These are phyloP conservation scores for Drosophila azteca DNA, from an alignment of 1,140 invertebrate genomes.

Conservation along the genomic window DNA sequence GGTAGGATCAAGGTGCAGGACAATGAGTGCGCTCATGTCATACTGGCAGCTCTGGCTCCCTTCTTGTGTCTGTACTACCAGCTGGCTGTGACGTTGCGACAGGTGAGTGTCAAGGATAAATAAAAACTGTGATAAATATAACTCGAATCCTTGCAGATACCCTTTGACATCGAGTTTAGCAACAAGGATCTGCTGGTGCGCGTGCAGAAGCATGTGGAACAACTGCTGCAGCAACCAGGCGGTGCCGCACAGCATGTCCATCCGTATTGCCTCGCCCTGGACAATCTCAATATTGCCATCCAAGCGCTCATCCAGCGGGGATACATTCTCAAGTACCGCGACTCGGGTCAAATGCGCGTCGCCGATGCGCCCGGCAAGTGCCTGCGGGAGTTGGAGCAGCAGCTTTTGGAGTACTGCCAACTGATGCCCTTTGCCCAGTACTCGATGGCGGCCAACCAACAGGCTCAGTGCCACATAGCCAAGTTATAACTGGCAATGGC, in stretches of 20 bases:
- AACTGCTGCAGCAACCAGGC: slow-evolving; percentile 67
- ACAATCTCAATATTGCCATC: slow-evolving; percentile 83
- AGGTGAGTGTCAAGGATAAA: slow-evolving; percentile 38
- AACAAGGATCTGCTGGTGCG: slow-evolving; percentile 84
- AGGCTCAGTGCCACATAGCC: slow-evolving; percentile 71
- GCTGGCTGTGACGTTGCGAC: slow-evolving; percentile 64
- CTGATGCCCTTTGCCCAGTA: slow-evolving; percentile 78
- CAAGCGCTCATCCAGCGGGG: slow-evolving; percentile 69
- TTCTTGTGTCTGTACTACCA: slow-evolving; percentile 80
- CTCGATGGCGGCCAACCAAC: slow-evolving; percentile 67
- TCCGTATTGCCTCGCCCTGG: slow-evolving; percentile 87
- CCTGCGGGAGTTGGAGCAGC: slow-evolving; percentile 57
- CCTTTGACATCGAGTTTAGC: slow-evolving; percentile 62
- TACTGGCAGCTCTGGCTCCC: slow-evolving; percentile 70
- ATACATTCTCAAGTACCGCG: slow-evolving; percentile 57
- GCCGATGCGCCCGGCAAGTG: slow-evolving; percentile 45
- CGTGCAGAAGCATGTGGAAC: slow-evolving; percentile 85
- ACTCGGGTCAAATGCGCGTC: slow-evolving; percentile 62
- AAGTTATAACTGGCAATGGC: slow-evolving; percentile 80
- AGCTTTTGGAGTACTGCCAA: slow-evolving; percentile 72
- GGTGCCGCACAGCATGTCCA: slow-evolving; percentile 83
- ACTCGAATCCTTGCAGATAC: slow-evolving; percentile 60
- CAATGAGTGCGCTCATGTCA: slow-evolving; percentile 62
- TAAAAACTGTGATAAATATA: background rate
- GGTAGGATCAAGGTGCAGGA: slow-evolving; percentile 63